Evolutionary conservation across 2,113 vertebrate genomes (phyloP).

Genomic region (Carassius auratus): DNA sequence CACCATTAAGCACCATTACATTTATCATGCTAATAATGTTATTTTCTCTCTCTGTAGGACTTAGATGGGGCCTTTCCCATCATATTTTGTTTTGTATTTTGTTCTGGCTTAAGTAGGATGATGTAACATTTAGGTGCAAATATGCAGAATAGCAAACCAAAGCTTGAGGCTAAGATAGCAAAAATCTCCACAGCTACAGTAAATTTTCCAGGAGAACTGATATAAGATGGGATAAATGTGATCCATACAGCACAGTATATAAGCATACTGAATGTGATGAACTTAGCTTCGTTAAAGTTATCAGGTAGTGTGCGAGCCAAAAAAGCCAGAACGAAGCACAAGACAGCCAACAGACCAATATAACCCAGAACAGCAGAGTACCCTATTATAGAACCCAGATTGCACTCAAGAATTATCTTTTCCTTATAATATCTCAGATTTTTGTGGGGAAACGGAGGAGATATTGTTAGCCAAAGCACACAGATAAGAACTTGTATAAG

Average conservation of each 20-base stretch:
- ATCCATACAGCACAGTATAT: constrained; percentile 13
- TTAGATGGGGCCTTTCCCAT: neutral
- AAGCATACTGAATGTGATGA: neutral
- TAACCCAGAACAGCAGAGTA: neutral
- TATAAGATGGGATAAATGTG: constrained; percentile 2
- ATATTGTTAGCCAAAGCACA: neutral
- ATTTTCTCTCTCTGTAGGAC: neutral
- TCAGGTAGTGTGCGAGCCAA: neutral
- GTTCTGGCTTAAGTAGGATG: neutral
- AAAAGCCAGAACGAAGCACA: neutral
- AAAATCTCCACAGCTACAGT: constrained; percentile 4
- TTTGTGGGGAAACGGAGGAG: neutral
- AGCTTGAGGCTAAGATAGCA: constrained; percentile 4
- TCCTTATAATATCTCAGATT: neutral
- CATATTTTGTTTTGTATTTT: neutral
- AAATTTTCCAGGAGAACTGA: neutral
- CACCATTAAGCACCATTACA: neutral
- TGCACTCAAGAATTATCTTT: neutral
- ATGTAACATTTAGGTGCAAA: constrained; percentile 12
- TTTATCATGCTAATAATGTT: neutral
- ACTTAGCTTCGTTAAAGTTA: neutral
- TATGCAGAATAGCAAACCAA: constrained; percentile 9
- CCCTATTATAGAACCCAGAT: neutral
- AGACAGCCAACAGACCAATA: neutral
- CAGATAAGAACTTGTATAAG: neutral